Evolutionary conservation across 2,888 invertebrate genomes (phyloP), one percentile per base, ranked within the genome.

Genomic region (Caenorhabditis macrosperma): DNA sequence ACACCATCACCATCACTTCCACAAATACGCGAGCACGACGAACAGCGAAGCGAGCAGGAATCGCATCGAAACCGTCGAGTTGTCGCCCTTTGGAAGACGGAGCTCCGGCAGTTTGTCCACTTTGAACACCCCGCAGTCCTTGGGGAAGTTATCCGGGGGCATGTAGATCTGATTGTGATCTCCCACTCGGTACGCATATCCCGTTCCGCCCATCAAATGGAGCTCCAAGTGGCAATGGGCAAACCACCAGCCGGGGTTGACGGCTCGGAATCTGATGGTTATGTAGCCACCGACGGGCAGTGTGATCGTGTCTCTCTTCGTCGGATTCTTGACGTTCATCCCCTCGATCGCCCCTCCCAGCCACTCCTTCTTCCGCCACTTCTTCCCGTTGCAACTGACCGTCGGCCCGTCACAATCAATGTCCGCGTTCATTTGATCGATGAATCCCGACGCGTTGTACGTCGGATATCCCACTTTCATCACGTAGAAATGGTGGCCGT

Each of bases 251-350:
- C 90, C 90, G 12, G 91, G 91, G 72, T 91, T 91, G 15, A 83
- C 78, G 0, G 91, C 91, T 24, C 86, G 84, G 81, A 91, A 89
- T 59, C 91, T 84, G 9, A 91, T 81, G 0, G 88, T 88, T 28
- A 88, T 89, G 68, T 91, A 91, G 2, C 91, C 91, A 10, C 91
- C 91, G 26, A 88, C 86, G 0, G 91, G 91, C 5, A 91, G 82
- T 35, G 89, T 83, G 1, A 91, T 82, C 0, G 91, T 91, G 72
- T 91, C 91, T 41, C 91, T 87, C 35, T 79, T 84, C 4, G 87
- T 85, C 15, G 91, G 86, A 77, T 86, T 86, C 41, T 68, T 71
- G 30, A 64, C 66, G 52, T 82, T 84, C 86, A 88, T 88, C 12
- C 82, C 86, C 9, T 79, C 75, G 17, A 87, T 68, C 4, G 83